Conservation (phyloP, 2,113 vertebrate species). For the Apteryx mantelli region DNA sequence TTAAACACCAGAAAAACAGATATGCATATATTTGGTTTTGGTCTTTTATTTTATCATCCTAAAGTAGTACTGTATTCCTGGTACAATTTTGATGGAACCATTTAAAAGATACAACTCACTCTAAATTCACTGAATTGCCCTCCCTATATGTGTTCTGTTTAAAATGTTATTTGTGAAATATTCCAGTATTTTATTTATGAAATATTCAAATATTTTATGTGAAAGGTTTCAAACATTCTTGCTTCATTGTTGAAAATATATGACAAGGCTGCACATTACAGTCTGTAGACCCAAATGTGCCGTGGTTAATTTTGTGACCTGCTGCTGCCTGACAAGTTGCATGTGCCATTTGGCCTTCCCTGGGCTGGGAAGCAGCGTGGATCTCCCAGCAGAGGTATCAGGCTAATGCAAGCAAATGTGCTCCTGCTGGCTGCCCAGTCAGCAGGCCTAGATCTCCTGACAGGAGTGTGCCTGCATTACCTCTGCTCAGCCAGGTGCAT, state of each 20-base stretch:
- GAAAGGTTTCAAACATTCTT: background rate
- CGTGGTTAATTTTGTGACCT: background rate
- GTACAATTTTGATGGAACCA: background rate
- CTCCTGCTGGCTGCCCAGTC: background rate
- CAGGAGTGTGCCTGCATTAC: background rate
- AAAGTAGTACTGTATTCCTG: background rate
- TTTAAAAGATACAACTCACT: background rate
- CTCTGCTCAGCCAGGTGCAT: background rate
- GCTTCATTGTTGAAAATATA: background rate
- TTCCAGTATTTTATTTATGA: no score
- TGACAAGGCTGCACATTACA: background rate
- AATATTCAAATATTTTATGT: background rate
- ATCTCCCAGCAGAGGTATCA: background rate
- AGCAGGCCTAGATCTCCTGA: background rate
- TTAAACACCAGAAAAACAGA: background rate
- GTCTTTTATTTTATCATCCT: background rate
- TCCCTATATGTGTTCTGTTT: background rate
- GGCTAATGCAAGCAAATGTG: background rate
- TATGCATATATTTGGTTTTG: background rate
- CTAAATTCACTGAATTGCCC: background rate
- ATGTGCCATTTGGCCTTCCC: background rate
- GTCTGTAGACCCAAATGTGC: background rate
- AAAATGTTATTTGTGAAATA: background rate
- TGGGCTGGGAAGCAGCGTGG: background rate
- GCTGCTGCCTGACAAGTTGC: background rate